Conservation (phyloP, 2,797 vertebrate species). For the Carcharodon carcharias region DNA sequence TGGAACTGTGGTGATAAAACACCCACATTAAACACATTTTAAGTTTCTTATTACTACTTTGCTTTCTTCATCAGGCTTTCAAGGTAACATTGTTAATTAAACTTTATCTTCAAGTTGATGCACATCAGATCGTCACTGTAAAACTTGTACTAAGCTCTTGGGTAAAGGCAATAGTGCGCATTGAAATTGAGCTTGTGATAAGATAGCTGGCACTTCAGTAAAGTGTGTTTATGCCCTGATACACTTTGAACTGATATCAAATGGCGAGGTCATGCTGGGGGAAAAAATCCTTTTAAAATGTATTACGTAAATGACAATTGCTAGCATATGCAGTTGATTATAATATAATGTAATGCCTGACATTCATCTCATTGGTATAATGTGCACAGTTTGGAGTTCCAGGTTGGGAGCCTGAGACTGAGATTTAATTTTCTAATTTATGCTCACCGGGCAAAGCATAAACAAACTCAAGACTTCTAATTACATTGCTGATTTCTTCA, state of each 20-base stretch:
- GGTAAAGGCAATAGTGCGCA: not conserved
- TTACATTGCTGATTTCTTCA: not conserved
- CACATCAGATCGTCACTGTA: slow-evolving; percentile 6
- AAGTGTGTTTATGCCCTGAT: not conserved
- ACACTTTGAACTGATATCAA: slow-evolving; percentile 3
- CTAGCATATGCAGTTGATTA: not conserved
- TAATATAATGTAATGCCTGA: not conserved
- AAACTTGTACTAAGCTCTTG: slow-evolving; percentile 17
- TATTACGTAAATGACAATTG: not conserved
- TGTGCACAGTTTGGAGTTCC: not conserved
- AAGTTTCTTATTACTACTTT: not conserved
- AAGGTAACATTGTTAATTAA: slow-evolving; percentile 14
- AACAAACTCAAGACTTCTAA: not conserved
- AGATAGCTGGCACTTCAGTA: not conserved
- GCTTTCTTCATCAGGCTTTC: not conserved
- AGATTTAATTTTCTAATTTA: not conserved
- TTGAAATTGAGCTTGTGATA: slow-evolving; percentile 33
- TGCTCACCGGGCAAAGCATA: not conserved
- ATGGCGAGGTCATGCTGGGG: not conserved
- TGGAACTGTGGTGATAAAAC: too few species aligned
- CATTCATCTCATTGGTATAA: not conserved
- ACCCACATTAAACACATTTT: not conserved
- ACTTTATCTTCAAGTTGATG: slow-evolving; percentile 33
- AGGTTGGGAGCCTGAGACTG: not conserved
- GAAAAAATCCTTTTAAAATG: not conserved